Base-by-base conservation (phyloP, 2,797 vertebrate species). In the Clarias platycephalus region DNA sequence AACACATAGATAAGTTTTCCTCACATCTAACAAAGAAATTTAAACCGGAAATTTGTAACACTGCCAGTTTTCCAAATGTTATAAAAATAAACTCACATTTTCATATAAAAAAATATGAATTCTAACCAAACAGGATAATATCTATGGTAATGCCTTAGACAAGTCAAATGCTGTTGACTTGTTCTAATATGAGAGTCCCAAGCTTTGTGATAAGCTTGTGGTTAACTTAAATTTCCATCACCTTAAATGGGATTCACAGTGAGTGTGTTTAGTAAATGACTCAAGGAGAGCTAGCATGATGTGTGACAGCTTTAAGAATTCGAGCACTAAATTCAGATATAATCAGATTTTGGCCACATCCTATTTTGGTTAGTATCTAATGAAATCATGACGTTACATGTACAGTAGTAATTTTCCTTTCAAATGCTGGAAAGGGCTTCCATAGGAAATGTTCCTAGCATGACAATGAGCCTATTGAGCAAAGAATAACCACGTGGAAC, bases 21-120 rank as follows among this genome's bases (percentile, higher is more conserved):
- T 70, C 34, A 68, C 67, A 70, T 70, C 9, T 70, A 70, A 70
- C 8, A 68, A 24, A 40, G 67, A 70, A 40, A 70, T 70, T 70
- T 3, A 37, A 68, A 22, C 31, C 22, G 7, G 20, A 4, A 8
- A 16, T 49, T n/a, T 72, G 24, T 72, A 15, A 53, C 40, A 49
- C 40, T 49, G 13, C 0, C 24, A 72, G 16, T 49, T 49, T 49
- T 72, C 24, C 70, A 49, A 49, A 49, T 26, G n/a, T 26, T 49
- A 26, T 8, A 72, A 71, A 68, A 71, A 71, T n/a, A 13, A 40
- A 24, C 1, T 71, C 4, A n/a, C 10, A 49, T 15, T 72, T 49
- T 72, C 16, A 49, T 26, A 71, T 9, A 44, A n/a, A 60, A 37
- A 37, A 3, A 37, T 3, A 37, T 3, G 4, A 2, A 72, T 26